These are phyloP conservation scores for Psittacula echo DNA, from an alignment of 2,797 vertebrate species.

Conservation along the genomic window DNA sequence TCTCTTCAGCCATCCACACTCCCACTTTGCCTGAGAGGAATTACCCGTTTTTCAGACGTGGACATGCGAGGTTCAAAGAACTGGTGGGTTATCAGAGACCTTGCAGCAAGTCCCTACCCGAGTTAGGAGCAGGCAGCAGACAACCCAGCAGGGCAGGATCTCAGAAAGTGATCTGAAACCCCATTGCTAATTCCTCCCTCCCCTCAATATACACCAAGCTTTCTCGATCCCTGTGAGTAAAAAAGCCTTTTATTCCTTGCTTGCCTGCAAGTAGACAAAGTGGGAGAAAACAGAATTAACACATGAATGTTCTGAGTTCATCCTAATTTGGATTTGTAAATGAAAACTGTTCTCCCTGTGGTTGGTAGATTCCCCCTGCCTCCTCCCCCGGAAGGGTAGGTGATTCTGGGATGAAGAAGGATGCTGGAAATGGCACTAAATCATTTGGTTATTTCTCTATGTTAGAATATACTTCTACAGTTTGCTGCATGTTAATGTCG, in stretches of 20 bases:
- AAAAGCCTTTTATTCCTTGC: conserved; percentile 20
- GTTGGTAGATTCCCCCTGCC: conserved; percentile 61
- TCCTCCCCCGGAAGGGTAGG: conserved; percentile 60
- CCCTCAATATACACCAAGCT: background rate
- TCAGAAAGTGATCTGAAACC: conserved; percentile 12
- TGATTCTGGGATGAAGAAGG: conserved; percentile 60
- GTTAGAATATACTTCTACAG: conserved; percentile 24
- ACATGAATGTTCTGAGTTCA: conserved; percentile 34
- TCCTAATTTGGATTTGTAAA: conserved; percentile 54
- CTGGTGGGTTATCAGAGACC: background rate
- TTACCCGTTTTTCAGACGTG: background rate
- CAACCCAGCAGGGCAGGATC: background rate
- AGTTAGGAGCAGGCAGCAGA: background rate
- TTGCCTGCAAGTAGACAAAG: conserved; percentile 28
- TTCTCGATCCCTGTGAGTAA: conserved; percentile 6
- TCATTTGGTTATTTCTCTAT: conserved; percentile 38
- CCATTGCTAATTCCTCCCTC: background rate
- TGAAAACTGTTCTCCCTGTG: conserved; percentile 43
- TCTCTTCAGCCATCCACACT: background rate
- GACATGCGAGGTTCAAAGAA: background rate
- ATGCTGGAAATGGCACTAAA: conserved; percentile 53
- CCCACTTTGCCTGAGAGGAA: background rate
- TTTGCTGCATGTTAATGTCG: conserved; percentile 16
- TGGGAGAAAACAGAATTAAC: conserved; percentile 32
- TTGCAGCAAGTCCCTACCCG: background rate